Percentiles rank a stretch among this genome's conserved stretches.
phyloP scores from a whole-genome alignment of 2,113 vertebrate genomes.

The Trachemys scripta region DNA sequence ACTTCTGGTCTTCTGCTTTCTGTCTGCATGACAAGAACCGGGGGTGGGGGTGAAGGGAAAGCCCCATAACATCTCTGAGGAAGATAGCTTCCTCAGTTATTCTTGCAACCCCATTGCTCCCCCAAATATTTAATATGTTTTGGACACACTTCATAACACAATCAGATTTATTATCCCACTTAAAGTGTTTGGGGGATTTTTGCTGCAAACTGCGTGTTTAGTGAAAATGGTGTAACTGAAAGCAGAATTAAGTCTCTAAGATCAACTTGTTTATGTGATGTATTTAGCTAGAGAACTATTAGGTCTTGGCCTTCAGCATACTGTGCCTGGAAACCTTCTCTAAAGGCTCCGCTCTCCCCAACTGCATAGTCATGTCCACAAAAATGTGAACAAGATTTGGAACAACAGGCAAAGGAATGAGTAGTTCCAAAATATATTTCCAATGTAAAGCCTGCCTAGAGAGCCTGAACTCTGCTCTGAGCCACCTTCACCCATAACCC shows the following conservation, averaged over 20 bases:
- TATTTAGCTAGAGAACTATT: background rate
- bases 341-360: background rate
- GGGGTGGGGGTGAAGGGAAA: too few relatives aligned
- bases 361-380: background rate
- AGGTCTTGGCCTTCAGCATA: background rate
- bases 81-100: background rate
- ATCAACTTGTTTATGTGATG: background rate
- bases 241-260: background rate
- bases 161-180: background rate
- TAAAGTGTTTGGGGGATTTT: background rate
- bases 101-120: background rate
- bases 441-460: background rate
- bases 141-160: background rate
- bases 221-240: background rate
- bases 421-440: background rate
- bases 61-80: background rate
- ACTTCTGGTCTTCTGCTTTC: too few relatives aligned
- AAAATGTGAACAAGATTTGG: background rate
- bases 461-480: background rate
- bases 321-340: background rate
- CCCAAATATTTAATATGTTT: background rate
- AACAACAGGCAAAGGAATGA: background rate
- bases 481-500: background rate
- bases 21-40: too few relatives aligned
- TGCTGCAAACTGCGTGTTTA: background rate